Base-by-base conservation (phyloP, 2,888 invertebrate genomes). In the Ornithoptera alexandrae region DNA sequence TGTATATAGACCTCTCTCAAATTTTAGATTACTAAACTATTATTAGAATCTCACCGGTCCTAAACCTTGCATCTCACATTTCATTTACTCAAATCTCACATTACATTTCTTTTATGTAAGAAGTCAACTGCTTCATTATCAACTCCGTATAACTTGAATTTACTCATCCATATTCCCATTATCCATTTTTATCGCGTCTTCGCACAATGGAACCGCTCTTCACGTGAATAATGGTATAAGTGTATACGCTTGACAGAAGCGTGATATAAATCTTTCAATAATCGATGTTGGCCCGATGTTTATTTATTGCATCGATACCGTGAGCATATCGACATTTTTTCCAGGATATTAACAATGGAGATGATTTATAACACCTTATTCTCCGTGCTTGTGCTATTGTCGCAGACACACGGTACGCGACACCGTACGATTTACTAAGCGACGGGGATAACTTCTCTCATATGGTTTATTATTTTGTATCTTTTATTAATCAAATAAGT, bases 241-340 rank as follows among this genome's bases (percentile, higher is more conserved):
- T 84, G 81, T 81, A 82, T 79, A 81, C 85, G 82, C 85, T 82
- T 83, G 82, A 81, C 81, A 79, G 83, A 81, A 79, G 81, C 79
- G 77, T 84, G 86, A 88, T 86, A 91, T 92, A 92, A 90, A 92
- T 92, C 91, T 89, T 88, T 84, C 83, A 84, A 84, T 89, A 90
- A 90, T 90, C 89, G 89, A 87, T 87, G 86, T 83, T 82, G 79
- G 80, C 77, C 74, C 78, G 80, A 84, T 89, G 84, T 89, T 86
- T 91, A 90, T 91, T 89, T 90, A 90, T 90, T 84, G 87, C 83
- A 80, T 81, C 72, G 72, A 77, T 77, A 74, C 70, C 59, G 71
- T 22, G 62, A 61, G 60, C 67, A 65, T 84, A 86, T 89, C 85
- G 83, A 84, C 81, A 84, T 85, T 82, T 84, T 83, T 83, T n/a